Base-by-base conservation (phyloP, 1,140 invertebrate species). In the Pectinophora gossypiella region DNA sequence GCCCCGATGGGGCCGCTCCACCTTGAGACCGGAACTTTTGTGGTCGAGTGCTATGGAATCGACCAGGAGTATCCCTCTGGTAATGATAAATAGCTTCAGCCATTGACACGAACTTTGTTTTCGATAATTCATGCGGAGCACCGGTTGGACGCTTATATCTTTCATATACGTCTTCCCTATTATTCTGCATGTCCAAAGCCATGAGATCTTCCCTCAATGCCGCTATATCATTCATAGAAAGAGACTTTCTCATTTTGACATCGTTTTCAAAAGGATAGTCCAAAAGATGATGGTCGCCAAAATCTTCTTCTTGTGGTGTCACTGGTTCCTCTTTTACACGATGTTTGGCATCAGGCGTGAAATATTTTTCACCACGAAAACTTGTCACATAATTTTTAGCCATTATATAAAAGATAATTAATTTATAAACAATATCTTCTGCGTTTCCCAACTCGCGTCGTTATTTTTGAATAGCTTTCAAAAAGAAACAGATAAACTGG, bases 61-160 rank as follows among this genome's bases (percentile, higher is more conserved):
- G 70, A 12, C 72, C 70, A 13, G 84, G 84, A 19, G 84, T 87
- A 52, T 87, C 81, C 45, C 68, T 68, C 57, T 87, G 76, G 56
- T 63, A 87, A 52, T 78, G 84, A 51, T 84, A 87, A 32, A 87
- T 77, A 32, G 79, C 75, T 62, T 87, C 84, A 15, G 84, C 81
- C 72, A 84, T 78, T 4, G 84, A 87, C 0, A 87, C 80, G 60
- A 84, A 87, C 50, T 83, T 87, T 0, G 64, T 82, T 69, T 57
- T 78, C 0, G 77, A 78, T 16, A 80, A 52, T 35, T 74, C 71
- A 21, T 72, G 64, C n/a, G 58, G 55, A 12, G 46, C 56, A 47
- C 56, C 64, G 36, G 56, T 58, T 18, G 59, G 60, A 21, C 59
- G 57, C 5, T 57, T 61, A 42, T 71, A 65, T 59, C 65, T 72